phyloP scores from a whole-genome alignment of 2,888 invertebrate species.

The Protophormia terraenovae region DNA sequence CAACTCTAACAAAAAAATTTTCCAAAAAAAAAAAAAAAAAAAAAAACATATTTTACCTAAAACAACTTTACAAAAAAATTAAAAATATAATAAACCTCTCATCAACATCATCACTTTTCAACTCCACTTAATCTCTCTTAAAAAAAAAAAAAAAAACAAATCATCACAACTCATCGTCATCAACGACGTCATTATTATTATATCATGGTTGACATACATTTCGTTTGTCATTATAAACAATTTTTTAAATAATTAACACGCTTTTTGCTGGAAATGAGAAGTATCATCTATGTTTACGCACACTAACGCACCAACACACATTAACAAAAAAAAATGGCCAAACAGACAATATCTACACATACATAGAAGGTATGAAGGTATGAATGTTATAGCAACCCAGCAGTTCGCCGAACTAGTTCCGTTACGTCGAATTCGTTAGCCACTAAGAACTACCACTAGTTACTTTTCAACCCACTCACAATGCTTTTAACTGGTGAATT shows the following conservation, averaged over 20 bases:
- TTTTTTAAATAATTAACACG: constrained; percentile 58
- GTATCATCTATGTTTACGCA: constrained; percentile 1
- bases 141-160: not conserved
- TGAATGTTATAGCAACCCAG: too few relatives aligned
- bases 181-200: constrained; percentile 1
- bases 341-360: too few relatives aligned
- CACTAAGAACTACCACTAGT: too few relatives aligned
- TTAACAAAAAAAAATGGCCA: not conserved
- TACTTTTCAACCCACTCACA: too few relatives aligned
- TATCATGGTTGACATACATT: constrained; percentile 61
- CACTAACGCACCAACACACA: constrained; percentile 2
- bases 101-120: constrained; percentile 23
- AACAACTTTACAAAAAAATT: not conserved
- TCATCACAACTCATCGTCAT: constrained; percentile 7
- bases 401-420: too few relatives aligned
- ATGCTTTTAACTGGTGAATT: too few relatives aligned
- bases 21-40: too few relatives aligned
- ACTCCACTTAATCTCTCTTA: not conserved
- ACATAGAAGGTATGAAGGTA: not conserved
- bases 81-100: constrained; percentile 10
- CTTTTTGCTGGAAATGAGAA: constrained; percentile 32
- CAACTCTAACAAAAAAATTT: too few relatives aligned
- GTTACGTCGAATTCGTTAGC: too few relatives aligned
- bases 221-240: constrained; percentile 51
- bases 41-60: constrained; percentile 7